Percentiles rank a stretch among this genome's conserved stretches.
Evolutionary conservation across 2,888 invertebrate genomes (phyloP).

Genomic region (Ophonus ardosiacus): DNA sequence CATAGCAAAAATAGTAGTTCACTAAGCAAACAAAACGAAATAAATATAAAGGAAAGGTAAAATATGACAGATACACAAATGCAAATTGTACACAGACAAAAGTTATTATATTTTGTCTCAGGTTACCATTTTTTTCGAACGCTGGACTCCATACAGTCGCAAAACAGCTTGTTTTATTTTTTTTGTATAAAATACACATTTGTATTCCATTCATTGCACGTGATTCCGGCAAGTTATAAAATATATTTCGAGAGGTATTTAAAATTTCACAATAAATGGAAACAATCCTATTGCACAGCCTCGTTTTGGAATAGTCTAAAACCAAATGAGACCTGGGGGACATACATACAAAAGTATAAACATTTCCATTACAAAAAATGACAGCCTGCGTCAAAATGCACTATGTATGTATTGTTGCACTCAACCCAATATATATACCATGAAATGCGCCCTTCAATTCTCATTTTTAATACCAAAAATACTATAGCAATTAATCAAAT

Average conservation of each 20-base stretch:
- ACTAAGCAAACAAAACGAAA: constrained; percentile 37
- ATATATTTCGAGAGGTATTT: constrained; percentile 61
- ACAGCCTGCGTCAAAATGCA: constrained; percentile 61
- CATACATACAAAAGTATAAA: constrained; percentile 63
- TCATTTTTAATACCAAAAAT: no score
- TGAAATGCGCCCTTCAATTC: no score
- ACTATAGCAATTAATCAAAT: no score
- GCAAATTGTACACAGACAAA: constrained; percentile 66
- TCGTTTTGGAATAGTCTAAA: constrained; percentile 59
- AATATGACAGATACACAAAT: constrained; percentile 50
- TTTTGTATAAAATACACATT: constrained; percentile 62
- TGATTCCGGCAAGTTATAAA: constrained; percentile 59
- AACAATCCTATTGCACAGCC: constrained; percentile 61
- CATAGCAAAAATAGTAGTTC: constrained; percentile 17
- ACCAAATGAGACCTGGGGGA: constrained; percentile 43
- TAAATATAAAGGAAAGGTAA: constrained; percentile 21
- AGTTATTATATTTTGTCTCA: constrained; percentile 66
- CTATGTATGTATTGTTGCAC: not conserved
- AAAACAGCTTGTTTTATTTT: constrained; percentile 62
- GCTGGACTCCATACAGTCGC: constrained; percentile 62
- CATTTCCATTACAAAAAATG: constrained; percentile 64
- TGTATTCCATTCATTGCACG: constrained; percentile 62
- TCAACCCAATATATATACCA: no score
- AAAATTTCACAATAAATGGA: constrained; percentile 52
- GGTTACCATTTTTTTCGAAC: constrained; percentile 65